phyloP scores from a whole-genome alignment of 2,113 vertebrate genomes.

The Gnathonemus echidnorhynchus region DNA sequence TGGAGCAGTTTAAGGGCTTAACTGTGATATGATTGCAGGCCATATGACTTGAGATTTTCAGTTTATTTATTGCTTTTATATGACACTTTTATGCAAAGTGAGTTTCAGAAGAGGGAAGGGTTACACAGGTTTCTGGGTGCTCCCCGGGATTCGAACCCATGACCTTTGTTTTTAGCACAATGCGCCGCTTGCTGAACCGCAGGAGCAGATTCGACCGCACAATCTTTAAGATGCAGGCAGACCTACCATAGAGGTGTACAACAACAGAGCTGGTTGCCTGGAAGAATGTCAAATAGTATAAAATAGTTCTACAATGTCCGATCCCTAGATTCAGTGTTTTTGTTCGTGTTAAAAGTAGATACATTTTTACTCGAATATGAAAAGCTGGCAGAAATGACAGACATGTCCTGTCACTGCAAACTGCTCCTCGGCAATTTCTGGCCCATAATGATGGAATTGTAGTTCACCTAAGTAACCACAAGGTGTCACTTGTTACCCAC shows the following conservation, averaged over 20 bases:
- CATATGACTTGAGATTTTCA: neutral
- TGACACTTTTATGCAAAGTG: neutral
- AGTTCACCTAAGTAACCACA: constrained; percentile 2
- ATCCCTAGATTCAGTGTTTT: neutral
- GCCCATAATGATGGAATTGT: neutral
- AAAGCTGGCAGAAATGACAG: neutral
- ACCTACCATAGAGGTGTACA: neutral
- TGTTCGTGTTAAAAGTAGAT: neutral
- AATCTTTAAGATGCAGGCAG: neutral
- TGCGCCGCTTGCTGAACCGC: neutral
- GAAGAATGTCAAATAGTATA: neutral
- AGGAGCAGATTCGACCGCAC: neutral
- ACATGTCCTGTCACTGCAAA: neutral
- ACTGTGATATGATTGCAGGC: neutral
- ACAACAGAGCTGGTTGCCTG: neutral
- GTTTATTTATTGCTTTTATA: neutral
- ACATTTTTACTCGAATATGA: neutral
- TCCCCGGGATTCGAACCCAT: neutral
- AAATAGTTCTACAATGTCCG: neutral
- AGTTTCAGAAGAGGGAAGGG: neutral
- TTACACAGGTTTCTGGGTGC: neutral
- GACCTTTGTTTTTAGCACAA: neutral
- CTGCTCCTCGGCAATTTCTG: neutral
- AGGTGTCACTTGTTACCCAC: neutral
- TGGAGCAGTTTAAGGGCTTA: neutral